Evolutionary conservation across 2,797 vertebrate genomes (phyloP).

Genomic region (Sebastes hopkinsi): DNA sequence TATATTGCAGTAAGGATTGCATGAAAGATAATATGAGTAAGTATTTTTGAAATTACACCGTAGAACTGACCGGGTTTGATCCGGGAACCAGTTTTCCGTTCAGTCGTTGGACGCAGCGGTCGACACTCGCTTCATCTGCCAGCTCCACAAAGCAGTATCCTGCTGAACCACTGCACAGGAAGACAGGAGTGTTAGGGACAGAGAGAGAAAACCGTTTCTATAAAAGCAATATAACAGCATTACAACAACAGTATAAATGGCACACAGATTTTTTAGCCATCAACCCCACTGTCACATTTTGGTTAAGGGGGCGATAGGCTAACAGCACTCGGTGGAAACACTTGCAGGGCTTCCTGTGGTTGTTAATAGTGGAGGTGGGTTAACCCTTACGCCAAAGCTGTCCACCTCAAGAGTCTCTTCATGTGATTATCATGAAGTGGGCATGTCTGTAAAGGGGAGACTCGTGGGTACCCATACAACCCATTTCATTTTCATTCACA

Average conservation of each 20-base stretch:
- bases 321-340: background rate
- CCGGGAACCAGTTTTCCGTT: conserved; percentile 87
- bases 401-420: too few relatives aligned
- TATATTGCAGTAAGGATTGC: conserved; percentile 14
- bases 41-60: conserved; percentile 27
- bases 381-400: too few relatives aligned
- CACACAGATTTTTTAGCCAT: background rate
- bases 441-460: too few relatives aligned
- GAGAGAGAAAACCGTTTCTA: background rate
- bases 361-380: too few relatives aligned
- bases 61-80: conserved; percentile 85
- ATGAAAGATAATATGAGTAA: conserved; percentile 5
- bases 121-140: conserved; percentile 85
- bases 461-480: too few relatives aligned
- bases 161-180: conserved; percentile 79
- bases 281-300: background rate
- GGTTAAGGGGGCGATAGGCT: background rate
- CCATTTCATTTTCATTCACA: too few relatives aligned
- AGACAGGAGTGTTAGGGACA: background rate
- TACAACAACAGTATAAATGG: background rate
- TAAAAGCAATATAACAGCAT: background rate
- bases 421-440: too few relatives aligned
- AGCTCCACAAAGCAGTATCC: conserved; percentile 89
- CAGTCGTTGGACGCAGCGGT: conserved; percentile 85
- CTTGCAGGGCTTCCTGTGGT: background rate